phyloP scores from a whole-genome alignment of 2,888 invertebrate species.

The Drosophila mimica region DNA sequence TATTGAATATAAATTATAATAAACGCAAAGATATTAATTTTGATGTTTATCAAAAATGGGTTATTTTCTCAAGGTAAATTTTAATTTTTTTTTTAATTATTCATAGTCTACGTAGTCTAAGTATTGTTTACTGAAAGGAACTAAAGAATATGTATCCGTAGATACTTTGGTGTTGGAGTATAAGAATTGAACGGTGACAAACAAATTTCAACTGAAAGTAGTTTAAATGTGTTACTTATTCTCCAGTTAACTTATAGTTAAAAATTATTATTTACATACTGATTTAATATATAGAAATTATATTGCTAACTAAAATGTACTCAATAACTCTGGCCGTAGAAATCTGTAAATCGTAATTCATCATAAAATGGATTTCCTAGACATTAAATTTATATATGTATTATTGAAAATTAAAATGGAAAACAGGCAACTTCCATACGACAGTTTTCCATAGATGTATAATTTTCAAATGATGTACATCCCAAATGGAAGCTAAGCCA shows the following conservation, averaged over 20 bases:
- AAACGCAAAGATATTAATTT: rapidly evolving
- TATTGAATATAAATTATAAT: background rate
- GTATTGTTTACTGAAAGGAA: too few species aligned
- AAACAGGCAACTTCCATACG: background rate
- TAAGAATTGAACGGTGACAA: too few species aligned
- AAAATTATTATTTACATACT: background rate
- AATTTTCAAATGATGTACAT: background rate
- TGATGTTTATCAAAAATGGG: background rate
- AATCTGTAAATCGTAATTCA: background rate
- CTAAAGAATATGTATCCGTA: too few species aligned
- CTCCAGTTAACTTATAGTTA: rapidly evolving
- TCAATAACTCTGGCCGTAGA: background rate
- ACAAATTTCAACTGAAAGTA: background rate
- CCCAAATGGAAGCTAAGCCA: background rate
- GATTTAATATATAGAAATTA: background rate
- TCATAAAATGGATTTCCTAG: background rate
- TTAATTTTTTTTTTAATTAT: too few species aligned
- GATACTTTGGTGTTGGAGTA: too few species aligned
- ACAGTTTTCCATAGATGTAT: background rate
- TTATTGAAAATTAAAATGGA: background rate
- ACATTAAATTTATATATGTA: background rate
- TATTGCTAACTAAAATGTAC: background rate
- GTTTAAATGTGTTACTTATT: background rate
- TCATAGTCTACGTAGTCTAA: too few species aligned
- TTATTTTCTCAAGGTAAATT: too few species aligned